Evolutionary conservation across 2,113 vertebrate species (phyloP), one percentile per base, ranked within the genome.

Genomic region (Saguinus midas): DNA sequence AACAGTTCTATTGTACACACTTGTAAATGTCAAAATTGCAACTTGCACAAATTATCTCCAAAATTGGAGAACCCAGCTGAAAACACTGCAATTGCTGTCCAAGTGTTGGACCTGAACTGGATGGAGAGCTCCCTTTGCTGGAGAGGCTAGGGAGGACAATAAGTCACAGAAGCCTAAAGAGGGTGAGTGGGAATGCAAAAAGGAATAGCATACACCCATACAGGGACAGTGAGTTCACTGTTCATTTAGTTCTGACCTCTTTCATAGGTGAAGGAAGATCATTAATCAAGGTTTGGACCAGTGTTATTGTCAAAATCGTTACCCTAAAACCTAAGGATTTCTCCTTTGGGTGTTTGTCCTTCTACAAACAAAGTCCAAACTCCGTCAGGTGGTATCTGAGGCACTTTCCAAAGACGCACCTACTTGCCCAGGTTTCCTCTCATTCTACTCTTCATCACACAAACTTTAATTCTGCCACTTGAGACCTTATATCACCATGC

Each of bases 11-110:
- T 29, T 87, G 25, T 43, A 64, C 72, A 89, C 12, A 75, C n/a
- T 86, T 78, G 37, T 32, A 86, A 96, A 91, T 94, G 85, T 89
- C 58, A 89, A 90, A 95, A 96, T 88, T 90, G 48, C 0, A 5
- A 84, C 50, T 95, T 84, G 61, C 2, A 75, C n/a, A 40, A 89
- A 87, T 90, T 92, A 91, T 43, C 79, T 90, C 23, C 40, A 45
- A 40, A 94, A 87, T 27, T 61, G 40, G 32, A 75, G 78, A 94
- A 80, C 29, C 11, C 68, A 87, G 48, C 35, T 87, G 29, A 83
- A 92, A 95, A 70, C 75, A 83, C 16, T 84, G 12, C 35, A 68
- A 58, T 68, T 52, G 10, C 25, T 70, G 9, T 58, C 27, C 20
- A 87, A 75, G 72, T 68, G 45, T 6, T 84, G 27, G 40, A 3